Base-by-base conservation (phyloP, 1,140 invertebrate species). In the Oryzaephilus surinamensis region DNA sequence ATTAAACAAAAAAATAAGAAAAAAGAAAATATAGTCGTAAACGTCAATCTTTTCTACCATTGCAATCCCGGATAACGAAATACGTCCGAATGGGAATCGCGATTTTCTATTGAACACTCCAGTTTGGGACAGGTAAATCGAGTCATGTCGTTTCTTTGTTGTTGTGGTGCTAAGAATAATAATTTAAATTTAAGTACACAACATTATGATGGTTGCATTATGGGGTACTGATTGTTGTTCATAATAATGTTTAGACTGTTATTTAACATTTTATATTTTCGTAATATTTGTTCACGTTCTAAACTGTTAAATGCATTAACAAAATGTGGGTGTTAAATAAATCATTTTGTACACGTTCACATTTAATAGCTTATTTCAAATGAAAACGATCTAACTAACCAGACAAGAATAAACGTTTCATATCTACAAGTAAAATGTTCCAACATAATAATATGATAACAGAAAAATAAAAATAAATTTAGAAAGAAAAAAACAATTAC, bases 321-420 rank as follows among this genome's bases (percentile, higher is more conserved):
- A 44, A 48, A 51, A n/a, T 43, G 49, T 51, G 49, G 49, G 49
- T 45, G 49, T 51, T 48, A 48, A 51, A 51, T 51, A 51, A 51
- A 51, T 51, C 49, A 51, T 51, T 48, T 48, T 33, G 38, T 38
- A 43, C 45, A 28, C 17, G 38, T 38, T 40, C 45, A 28, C 17
- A 24, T 51, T 51, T 51, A 42, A 51, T 51, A 45, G 49, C 45
- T 47, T 47, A 43, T 45, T 47, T 38, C 45, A 50, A 24, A 24
- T 24, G 5, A n/a, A n/a, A n/a, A n/a, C n/a, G n/a, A n/a, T n/a
- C n/a, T n/a, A n/a, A n/a, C n/a, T n/a, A n/a, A n/a, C n/a, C n/a
- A n/a, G n/a, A n/a, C n/a, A n/a, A n/a, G n/a, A n/a, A n/a, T n/a
- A n/a, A n/a, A n/a, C n/a, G n/a, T n/a, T n/a, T n/a, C n/a, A n/a